Evolutionary conservation across 1,140 invertebrate genomes (phyloP).

Genomic region (Aphelinus atriplicis): DNA sequence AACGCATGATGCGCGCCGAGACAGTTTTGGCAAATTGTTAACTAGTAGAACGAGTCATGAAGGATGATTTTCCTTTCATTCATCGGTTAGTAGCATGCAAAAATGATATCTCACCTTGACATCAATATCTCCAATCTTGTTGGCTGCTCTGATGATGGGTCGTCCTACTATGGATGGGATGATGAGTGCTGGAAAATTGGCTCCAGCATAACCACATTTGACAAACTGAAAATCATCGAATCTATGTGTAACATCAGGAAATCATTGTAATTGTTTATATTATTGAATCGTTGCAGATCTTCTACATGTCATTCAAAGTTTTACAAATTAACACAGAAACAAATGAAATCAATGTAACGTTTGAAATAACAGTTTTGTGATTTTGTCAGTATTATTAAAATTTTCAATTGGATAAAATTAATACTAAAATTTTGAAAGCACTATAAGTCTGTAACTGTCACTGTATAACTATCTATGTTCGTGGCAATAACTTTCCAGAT

Average conservation of each 20-base stretch:
- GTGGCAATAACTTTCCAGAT: too few species aligned
- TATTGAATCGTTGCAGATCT: too few species aligned
- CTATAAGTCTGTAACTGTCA: too few species aligned
- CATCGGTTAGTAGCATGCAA: constrained; percentile 23
- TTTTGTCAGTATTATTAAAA: too few species aligned
- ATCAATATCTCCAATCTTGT: constrained; percentile 99
- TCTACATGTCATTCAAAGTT: too few species aligned
- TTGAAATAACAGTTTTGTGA: too few species aligned
- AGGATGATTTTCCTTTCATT: constrained; percentile 28
- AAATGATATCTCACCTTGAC: constrained; percentile 83
- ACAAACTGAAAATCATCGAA: constrained; percentile 82
- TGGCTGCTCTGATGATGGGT: constrained; percentile 96
- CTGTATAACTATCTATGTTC: too few species aligned
- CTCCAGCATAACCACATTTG: constrained; percentile 99
- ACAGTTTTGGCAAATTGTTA: constrained; percentile 14
- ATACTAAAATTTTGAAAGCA: too few species aligned
- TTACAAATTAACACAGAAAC: background rate
- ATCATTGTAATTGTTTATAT: too few species aligned
- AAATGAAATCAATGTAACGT: background rate
- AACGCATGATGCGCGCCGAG: constrained; percentile 9
- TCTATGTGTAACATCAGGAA: too few species aligned
- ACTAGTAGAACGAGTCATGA: constrained; percentile 26
- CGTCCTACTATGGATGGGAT: constrained; percentile 99
- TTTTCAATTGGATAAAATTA: too few species aligned
- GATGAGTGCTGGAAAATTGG: constrained; percentile 98